Base-by-base conservation (phyloP, 2,888 invertebrate species). In the Dendrolimus houi region DNA sequence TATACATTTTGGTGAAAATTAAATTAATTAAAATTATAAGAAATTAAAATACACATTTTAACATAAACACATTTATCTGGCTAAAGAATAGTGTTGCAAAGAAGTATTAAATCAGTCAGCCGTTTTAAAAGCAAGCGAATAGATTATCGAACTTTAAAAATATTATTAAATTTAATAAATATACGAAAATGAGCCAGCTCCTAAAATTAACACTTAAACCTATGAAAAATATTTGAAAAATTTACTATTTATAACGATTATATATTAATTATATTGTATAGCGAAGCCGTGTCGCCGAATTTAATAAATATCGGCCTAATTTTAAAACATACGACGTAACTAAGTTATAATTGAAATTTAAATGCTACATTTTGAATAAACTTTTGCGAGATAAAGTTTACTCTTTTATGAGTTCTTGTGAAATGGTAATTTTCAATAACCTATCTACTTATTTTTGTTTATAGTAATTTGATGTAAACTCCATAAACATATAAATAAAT, bases 111-210 rank as follows among this genome's bases (percentile, higher is more conserved):
- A 29, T 29, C 29, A 29, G 29, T 29, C 29, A 6, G 6, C 29
- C 29, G 29, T 47, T 47, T 47, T 9, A 47, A 40, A 55, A 41
- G 54, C n/a, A 58, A 54, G 12, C 13, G n/a, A 54, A 29, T 13
- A 54, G 8, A 47, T 6, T 29, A 29, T 3, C 0, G 29, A 29
- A 29, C 29, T 29, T 29, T 29, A 3, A 3, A 29, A 29, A 29
- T 29, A 29, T 29, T 29, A 2, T 29, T 29, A 29, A 29, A 29
- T 29, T 29, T 29, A 29, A 29, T 29, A 29, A 29, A 29, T 29
- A 29, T 41, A 53, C 59, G 64, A 73, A 74, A 75, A 73, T 72
- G 71, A 76, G 78, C 79, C 78, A 76, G 73, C 73, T 57, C 58
- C 70, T 70, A 71, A 75, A 69, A 68, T 59, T 68, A 75, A 57